Evolutionary conservation across 2,888 invertebrate genomes (phyloP).

Genomic region (Drosophila anomelani): DNA sequence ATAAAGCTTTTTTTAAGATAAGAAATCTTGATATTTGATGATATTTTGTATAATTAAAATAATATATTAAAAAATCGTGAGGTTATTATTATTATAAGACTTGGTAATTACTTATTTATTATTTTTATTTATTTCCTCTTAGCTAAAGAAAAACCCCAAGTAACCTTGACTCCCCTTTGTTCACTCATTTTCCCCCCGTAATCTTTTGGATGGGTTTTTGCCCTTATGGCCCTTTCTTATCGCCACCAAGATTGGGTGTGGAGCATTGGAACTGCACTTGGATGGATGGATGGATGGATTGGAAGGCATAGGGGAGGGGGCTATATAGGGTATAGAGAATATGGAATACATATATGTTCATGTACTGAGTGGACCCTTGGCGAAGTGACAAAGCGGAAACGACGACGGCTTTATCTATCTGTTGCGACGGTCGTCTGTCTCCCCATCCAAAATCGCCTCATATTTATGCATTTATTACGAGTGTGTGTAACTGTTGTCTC

Average conservation of each 20-base stretch:
- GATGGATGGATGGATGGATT: not conserved
- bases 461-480: constrained; percentile 38
- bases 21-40: too few relatives aligned
- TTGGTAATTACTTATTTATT: too few relatives aligned
- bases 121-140: not conserved
- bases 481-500: constrained; percentile 30
- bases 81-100: too few relatives aligned
- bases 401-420: constrained; percentile 6
- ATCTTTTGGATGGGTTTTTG: constrained; percentile 9
- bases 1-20: too few relatives aligned
- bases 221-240: constrained; percentile 22
- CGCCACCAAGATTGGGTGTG: constrained; percentile 3
- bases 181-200: not conserved
- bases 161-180: constrained; percentile 12
- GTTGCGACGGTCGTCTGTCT: not conserved
- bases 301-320: not conserved
- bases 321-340: not conserved
- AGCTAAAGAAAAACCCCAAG: not conserved
- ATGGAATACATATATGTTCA: not conserved
- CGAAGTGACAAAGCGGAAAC: constrained; percentile 33
- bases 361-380: constrained; percentile 1
- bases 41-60: too few relatives aligned
- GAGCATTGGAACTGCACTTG: constrained; percentile 11
- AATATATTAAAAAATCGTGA: too few relatives aligned
- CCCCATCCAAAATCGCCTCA: constrained; percentile 13